Base-by-base conservation (phyloP, 30 jellyfish, hydroid and myxozoan genomes). In the Euphysa ruthae region DNA sequence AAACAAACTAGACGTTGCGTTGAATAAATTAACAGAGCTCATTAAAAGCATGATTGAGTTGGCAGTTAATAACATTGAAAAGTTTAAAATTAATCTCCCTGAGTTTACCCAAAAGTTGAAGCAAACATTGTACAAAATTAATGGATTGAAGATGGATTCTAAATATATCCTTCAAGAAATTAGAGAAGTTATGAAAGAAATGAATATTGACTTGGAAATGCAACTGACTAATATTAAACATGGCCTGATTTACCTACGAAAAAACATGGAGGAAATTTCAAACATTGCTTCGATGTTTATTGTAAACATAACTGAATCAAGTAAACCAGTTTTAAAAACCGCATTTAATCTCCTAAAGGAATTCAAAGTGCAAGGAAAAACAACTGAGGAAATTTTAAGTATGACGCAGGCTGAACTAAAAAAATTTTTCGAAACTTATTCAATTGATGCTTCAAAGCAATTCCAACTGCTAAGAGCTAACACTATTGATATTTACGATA, bases 331-430 rank as follows among this genome's bases (percentile, higher is more conserved):
- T 38, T 83, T 79, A 1, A 73, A 56, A 32, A 42, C 46, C 28
- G 98, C 98, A 14, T 24, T 76, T 70, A 71, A 90, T 68, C 75
- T 90, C 43, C 85, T 89, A 18, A 90, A 61, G 49, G 93, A 80
- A 22, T 90, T 90, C 92, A 75, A 81, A 63, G 68, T 90, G 73
- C 70, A 88, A 51, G 95, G 95, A 28, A 75, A 71, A 62, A 75
- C 98, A 23, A 62, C 84, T 7, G 93, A 90, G 33, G 89, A 70
- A 23, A 54, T 80, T 4, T 84, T 66, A 19, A 13, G 27, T 12
- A 23, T 68, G 49, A 35, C 29, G 5, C 44, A 46, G 16, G 20
- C 25, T 4, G 49, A 49, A 18, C 51, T 49, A 21, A 19, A 14
- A 14, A 25, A 43, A 43, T 35, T 21, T 16, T 16, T 49, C 10